Base-by-base conservation (phyloP, 2,888 invertebrate species). In the Drosophila recens region DNA sequence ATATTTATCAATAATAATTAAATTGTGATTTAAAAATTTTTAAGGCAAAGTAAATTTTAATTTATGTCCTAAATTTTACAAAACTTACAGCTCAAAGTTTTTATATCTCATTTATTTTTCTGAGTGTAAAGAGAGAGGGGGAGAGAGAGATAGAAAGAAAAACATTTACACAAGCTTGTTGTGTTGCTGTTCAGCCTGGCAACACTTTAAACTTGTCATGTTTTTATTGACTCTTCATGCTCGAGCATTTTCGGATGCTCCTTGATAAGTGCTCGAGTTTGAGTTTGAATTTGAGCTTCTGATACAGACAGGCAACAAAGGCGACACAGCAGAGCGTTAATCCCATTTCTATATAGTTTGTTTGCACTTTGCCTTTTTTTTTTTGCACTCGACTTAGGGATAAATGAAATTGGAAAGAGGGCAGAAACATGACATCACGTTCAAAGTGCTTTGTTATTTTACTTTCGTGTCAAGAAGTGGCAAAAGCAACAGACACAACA, bases 271-370 rank as follows among this genome's bases (percentile, higher is more conserved):
- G 45, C n/a, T 62, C 45, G 20, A 42, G 23, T 6, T 27, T 27
- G 27, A 27, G 27, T 42, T 27, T 27, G 27, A 33, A 17, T n/a
- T 36, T 46, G 48, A 42, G 10, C 34, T 51, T 34, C 42, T 23
- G 49, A 49, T 61, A 23, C 46, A 17, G 34, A 56, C 8, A 36
- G 53, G 62, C 45, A 36, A 27, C 51, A 30, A 9, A 20, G n/a
- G 40, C 3, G 17, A 15, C 43, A 27, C 38, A 52, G 27, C 45
- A 62, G 45, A 70, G 49, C 52, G 59, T 74, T 80, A 86, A 82
- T 82, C 77, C 72, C 69, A 72, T 86, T 80, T 77, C 67, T 57
- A 27, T 42, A 51, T 58, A 83, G 82, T 82, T 70, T 79, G 73
- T 79, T 85, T 76, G 68, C 68, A 65, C 76, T 67, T 63, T 42